Conservation (phyloP, 2,797 vertebrate species). For the Chelon labrosus region DNA sequence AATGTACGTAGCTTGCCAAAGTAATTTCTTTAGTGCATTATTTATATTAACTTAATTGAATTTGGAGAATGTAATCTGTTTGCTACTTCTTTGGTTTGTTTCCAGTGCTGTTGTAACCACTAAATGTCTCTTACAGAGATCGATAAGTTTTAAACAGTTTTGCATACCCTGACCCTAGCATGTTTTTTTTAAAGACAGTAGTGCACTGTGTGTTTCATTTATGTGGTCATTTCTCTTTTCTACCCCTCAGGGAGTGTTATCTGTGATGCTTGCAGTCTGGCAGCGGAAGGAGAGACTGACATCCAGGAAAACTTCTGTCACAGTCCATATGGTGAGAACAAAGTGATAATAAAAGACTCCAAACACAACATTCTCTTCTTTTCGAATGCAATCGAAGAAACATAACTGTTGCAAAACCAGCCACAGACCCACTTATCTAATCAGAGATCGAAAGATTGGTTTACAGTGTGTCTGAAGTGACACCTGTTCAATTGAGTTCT, state of each 20-base stretch:
- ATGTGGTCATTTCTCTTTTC: slow-evolving; percentile 23
- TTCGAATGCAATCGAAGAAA: neutral
- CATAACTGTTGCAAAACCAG: neutral
- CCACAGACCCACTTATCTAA: neutral
- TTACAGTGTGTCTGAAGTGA: slow-evolving; percentile 44
- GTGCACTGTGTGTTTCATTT: slow-evolving; percentile 3
- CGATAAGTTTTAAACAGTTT: neutral
- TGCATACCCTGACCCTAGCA: neutral
- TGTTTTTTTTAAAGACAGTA: neutral
- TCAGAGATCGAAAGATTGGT: neutral
- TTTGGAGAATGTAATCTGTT: neutral
- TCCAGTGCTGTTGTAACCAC: neutral
- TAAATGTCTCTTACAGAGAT: neutral
- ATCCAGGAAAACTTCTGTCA: slow-evolving; percentile 84
- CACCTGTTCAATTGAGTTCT: slow-evolving; percentile 27
- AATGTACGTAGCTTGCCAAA: neutral
- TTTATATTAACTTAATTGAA: neutral
- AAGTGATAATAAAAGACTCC: neutral
- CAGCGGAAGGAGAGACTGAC: slow-evolving; percentile 79
- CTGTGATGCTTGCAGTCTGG: slow-evolving; percentile 84
- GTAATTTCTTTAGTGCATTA: neutral
- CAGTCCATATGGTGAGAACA: slow-evolving; percentile 85
- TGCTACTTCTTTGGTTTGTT: neutral
- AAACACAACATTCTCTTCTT: neutral
- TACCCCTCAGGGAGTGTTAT: slow-evolving; percentile 71